Evolutionary conservation across 1,140 invertebrate species (phyloP), one percentile per base, ranked within the genome.

Genomic region (Neelides sp.): DNA sequence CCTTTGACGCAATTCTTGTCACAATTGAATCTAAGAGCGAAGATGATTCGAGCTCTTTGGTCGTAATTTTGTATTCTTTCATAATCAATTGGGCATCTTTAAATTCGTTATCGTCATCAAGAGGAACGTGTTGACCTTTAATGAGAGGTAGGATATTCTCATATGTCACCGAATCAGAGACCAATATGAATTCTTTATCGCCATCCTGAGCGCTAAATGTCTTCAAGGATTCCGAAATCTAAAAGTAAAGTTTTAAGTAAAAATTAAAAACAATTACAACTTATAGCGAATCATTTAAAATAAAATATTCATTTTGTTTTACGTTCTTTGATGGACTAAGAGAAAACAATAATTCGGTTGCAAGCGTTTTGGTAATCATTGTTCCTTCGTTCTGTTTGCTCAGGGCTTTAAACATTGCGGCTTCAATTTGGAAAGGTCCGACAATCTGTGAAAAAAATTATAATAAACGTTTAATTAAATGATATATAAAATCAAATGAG

Each of bases 341-440:
- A 62, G 75, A 79, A 59, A 74, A 83, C 26, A 84, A 60, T 27
- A 82, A 73, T 69, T 84, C 81, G 0, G 77, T 76, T 58, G 71
- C 76, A 1, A 82, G 59, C 27, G 67, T 75, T 59, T 71, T 75
- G 2, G 80, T 83, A 0, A 71, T 73, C 62, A 80, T 66, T 46
- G 61, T 67, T 8, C 62, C 62, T 10, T 64, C 63, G 49, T 72
- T 74, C 44, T 72, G 66, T 8, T 70, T 68, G 1, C 75, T 52
- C 0, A 71, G 68, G n/a, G 80, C 78, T 65, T 77, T 79, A 59
- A 82, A 82, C 0, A 76, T 76, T 3, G 80, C 79, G 0, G 80
- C 70, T 3, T 69, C 66, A 2, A 80, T 62, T 71, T 83, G 80
- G 58, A 82, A 75, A 7, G 73, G 68, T 66, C 80, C 74, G 4